phyloP scores from a whole-genome alignment of 1,140 invertebrate species.

The Lysiphlebus fabarum region DNA sequence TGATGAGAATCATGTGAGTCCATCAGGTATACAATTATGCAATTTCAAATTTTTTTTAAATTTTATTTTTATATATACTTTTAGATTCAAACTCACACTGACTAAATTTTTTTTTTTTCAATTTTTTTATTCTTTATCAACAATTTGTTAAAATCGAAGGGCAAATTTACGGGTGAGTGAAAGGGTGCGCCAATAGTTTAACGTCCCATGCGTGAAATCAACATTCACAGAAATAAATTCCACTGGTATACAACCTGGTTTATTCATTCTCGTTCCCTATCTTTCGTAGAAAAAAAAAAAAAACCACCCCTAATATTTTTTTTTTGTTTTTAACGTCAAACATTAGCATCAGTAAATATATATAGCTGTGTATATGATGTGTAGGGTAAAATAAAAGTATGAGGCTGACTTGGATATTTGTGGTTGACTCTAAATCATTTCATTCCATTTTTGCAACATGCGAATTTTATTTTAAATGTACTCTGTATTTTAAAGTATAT shows the following conservation, averaged over 20 bases:
- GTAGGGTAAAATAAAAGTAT: neutral
- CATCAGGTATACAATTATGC: slow-evolving; percentile 37
- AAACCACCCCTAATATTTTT: no score
- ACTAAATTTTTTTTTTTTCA: no score
- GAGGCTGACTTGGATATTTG: neutral
- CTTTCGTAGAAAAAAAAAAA: neutral
- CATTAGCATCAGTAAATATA: neutral
- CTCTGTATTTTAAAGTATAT: no score
- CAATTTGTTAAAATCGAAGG: neutral
- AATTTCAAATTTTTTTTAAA: neutral
- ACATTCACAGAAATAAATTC: slow-evolving; percentile 39
- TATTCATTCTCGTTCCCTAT: neutral
- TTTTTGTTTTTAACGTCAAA: no score
- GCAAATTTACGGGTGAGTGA: slow-evolving; percentile 7
- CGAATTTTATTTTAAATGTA: no score
- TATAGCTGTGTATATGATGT: neutral
- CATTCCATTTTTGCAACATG: no score
- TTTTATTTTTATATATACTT: no score
- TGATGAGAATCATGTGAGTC: neutral
- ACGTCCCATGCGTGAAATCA: slow-evolving; percentile 30
- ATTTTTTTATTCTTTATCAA: neutral
- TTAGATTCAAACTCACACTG: neutral
- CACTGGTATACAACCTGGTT: slow-evolving; percentile 1
- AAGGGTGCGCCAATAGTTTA: slow-evolving; percentile 7
- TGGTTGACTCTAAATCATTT: slow-evolving; percentile 19